Evolutionary conservation across 2,888 invertebrate genomes (phyloP), one percentile per base, ranked within the genome.

Genomic region (Eupithecia insigniata): DNA sequence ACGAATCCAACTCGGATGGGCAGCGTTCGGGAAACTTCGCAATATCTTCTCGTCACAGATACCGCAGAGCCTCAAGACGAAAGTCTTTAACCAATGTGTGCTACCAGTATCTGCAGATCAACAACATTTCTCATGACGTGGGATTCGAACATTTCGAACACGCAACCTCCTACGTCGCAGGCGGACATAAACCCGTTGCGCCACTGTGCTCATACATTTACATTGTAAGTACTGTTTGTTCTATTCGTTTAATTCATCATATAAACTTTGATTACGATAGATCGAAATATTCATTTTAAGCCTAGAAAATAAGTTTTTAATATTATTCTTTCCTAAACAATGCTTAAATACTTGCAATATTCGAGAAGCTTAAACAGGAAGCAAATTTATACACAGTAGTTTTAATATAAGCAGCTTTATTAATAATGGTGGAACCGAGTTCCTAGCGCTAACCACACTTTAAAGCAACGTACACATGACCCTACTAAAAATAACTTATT

Each of bases 331-430:
- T 22, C 26, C 34, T 62, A n/a, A 32, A 10, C n/a, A 22, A 62
- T 10, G 39, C 46, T 67, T 28, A 69, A 69, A 69, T 66, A 69
- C 51, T 36, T 36, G 34, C 18, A 22, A 30, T 61, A 34, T 70
- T 72, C 61, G 58, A 69, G 67, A 66, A n/a, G 77, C 64, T 71
- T 65, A 70, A 61, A 67, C 64, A 70, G 72, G 76, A 72, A 80
- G 78, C 79, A 78, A 78, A 76, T 78, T 79, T 79, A 75, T 79
- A 74, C 75, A 77, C 78, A 64, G 75, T 78, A 83, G 79, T 87
- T 87, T 85, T 84, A 85, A 86, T 86, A 82, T 83, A 81, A 84
- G 79, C 78, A 84, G 84, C 85, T 88, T 89, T 87, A 89, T 87
- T 87, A 90, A 85, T 87, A 88, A 84, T 79, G 79, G 81, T 80